phyloP scores from a whole-genome alignment of 2,797 vertebrate genomes.

The Eutrigla gurnardus region DNA sequence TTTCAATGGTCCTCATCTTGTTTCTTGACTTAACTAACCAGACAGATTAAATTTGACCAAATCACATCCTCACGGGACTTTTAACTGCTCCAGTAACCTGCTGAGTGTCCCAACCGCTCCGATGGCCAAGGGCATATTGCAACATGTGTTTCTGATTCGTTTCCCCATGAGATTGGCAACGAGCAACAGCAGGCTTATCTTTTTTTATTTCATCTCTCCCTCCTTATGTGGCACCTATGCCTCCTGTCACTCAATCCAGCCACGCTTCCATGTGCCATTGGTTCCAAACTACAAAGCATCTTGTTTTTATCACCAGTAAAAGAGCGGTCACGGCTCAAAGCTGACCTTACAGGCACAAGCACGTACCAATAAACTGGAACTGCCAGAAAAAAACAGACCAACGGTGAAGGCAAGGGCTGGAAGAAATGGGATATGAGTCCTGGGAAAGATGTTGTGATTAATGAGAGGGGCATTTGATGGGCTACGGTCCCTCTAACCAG shows the following conservation, averaged over 20 bases:
- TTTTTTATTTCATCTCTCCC: conserved; percentile 48
- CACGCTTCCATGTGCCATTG: not conserved
- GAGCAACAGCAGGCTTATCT: conserved; percentile 55
- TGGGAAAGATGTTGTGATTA: conserved; percentile 57
- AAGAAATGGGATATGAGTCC: conserved; percentile 23
- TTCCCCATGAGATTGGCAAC: conserved; percentile 38
- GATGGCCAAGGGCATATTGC: conserved; percentile 40
- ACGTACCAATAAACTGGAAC: not conserved
- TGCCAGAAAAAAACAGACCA: not conserved
- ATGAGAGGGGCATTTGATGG: conserved; percentile 38
- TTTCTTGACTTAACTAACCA: conserved; percentile 10
- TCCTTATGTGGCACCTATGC: conserved; percentile 26
- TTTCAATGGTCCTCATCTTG: conserved; percentile 5
- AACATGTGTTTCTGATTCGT: conserved; percentile 68
- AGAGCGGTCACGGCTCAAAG: not conserved
- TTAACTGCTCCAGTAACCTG: conserved; percentile 23
- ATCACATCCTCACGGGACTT: conserved; percentile 26
- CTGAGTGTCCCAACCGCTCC: conserved; percentile 26
- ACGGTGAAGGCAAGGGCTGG: not conserved
- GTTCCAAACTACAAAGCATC: not conserved
- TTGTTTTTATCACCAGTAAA: conserved; percentile 21
- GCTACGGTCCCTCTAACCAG: conserved; percentile 20
- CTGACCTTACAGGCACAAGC: not conserved
- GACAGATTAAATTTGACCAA: conserved; percentile 34
- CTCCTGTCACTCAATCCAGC: conserved; percentile 26